phyloP scores from a whole-genome alignment of 2,113 vertebrate species.

The Maccullochella peelii region DNA sequence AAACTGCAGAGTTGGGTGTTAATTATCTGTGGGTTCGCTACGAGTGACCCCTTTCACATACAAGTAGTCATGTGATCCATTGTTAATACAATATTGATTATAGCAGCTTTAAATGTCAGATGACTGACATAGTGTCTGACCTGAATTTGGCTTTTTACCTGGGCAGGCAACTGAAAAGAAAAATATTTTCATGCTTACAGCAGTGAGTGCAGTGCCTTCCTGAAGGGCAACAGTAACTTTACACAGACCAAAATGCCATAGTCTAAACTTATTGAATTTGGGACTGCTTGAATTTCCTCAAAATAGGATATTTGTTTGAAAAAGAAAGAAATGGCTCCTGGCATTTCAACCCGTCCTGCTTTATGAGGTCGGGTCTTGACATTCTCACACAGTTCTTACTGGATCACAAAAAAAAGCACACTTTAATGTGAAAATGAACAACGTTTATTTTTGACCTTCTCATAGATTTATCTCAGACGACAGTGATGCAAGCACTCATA shows the following conservation, averaged over 20 bases:
- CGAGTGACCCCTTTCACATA: not conserved
- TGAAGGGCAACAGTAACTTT: slow-evolving; percentile 20
- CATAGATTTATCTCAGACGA: slow-evolving; percentile 50
- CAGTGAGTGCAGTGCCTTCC: not conserved
- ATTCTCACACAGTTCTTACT: slow-evolving; percentile 16
- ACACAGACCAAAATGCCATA: slow-evolving; percentile 28
- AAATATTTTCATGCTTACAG: not conserved
- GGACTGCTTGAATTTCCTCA: slow-evolving; percentile 6
- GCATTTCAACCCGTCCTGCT: slow-evolving; percentile 22
- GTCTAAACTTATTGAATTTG: slow-evolving; percentile 33
- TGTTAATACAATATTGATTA: not conserved
- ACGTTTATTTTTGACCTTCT: slow-evolving; percentile 68
- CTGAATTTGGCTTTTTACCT: not conserved
- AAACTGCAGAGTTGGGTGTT: not conserved
- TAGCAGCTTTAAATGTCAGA: slow-evolving; percentile 1
- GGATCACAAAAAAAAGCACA: not conserved
- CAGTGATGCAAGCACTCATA: slow-evolving; percentile 57
- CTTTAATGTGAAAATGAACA: slow-evolving; percentile 63
- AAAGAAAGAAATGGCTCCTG: slow-evolving; percentile 9
- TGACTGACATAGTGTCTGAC: not conserved
- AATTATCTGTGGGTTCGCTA: not conserved
- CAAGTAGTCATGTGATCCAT: not conserved
- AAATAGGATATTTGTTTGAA: slow-evolving; percentile 13
- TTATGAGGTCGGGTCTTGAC: slow-evolving; percentile 18
- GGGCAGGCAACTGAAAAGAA: too few relatives aligned